Evolutionary conservation across 2,797 vertebrate species (phyloP).

Genomic region (Cottoperca gobio): DNA sequence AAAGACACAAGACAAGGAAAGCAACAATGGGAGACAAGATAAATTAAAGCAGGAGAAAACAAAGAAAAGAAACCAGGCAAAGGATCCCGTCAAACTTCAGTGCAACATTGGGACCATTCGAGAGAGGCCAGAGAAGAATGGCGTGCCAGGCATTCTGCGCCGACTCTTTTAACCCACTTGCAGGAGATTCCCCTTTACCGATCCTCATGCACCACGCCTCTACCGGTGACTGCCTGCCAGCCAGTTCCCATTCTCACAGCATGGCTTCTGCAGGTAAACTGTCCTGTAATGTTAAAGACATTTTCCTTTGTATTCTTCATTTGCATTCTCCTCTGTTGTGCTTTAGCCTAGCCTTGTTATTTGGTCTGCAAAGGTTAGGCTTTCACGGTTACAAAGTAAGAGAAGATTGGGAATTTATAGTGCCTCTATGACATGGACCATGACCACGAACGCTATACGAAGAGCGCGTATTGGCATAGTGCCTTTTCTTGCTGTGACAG

Average conservation of each 20-base stretch:
- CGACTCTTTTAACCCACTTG: slow-evolving; percentile 91
- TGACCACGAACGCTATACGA: not conserved
- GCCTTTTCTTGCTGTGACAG: not conserved
- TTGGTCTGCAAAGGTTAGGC: not conserved
- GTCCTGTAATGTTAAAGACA: not conserved
- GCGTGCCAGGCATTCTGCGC: slow-evolving; percentile 93
- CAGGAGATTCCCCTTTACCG: slow-evolving; percentile 90
- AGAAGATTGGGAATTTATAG: not conserved
- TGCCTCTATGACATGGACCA: slow-evolving; percentile 2
- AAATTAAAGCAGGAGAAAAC: slow-evolving; percentile 17
- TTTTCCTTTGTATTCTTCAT: not conserved
- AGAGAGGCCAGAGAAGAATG: slow-evolving; percentile 80
- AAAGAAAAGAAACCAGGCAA: not conserved
- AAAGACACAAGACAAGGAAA: slow-evolving; percentile 14
- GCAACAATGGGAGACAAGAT: slow-evolving; percentile 24
- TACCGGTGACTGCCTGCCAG: slow-evolving; percentile 90
- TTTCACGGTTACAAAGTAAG: not conserved
- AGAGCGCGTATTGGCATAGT: not conserved
- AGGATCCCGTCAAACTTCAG: slow-evolving; percentile 12
- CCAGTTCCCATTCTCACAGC: slow-evolving; percentile 91
- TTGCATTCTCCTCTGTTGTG: not conserved
- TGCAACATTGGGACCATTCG: not conserved
- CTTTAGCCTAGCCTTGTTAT: not conserved
- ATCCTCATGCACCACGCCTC: slow-evolving; percentile 95
- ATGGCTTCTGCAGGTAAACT: slow-evolving; percentile 90